phyloP scores from a whole-genome alignment of 2,113 vertebrate species.

The Nothobranchius furzeri region DNA sequence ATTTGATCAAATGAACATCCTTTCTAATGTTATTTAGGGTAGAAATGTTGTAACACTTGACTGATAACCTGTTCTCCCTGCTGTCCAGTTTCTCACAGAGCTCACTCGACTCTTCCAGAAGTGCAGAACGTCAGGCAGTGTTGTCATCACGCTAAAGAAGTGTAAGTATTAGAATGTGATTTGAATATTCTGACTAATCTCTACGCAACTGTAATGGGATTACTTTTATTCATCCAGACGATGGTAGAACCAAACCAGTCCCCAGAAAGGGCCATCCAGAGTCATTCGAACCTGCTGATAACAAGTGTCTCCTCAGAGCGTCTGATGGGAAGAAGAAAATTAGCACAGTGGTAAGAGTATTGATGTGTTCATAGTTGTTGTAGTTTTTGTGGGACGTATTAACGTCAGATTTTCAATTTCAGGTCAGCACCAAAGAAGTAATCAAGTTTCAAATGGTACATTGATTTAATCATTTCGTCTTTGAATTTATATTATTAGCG shows the following conservation, averaged over 20 bases:
- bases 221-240: conserved; percentile 79
- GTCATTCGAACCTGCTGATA: conserved; percentile 90
- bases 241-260: conserved; percentile 92
- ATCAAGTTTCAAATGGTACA: conserved; percentile 99
- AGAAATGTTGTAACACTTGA: too few relatives aligned
- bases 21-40: too few relatives aligned
- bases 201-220: neutral
- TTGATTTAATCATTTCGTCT: conserved; percentile 21
- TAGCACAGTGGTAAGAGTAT: conserved; percentile 92
- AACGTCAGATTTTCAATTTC: conserved; percentile 33
- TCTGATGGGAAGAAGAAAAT: conserved; percentile 98
- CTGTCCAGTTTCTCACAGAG: conserved; percentile 93
- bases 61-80: neutral
- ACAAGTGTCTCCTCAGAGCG: conserved; percentile 96
- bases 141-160: conserved; percentile 97
- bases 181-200: neutral
- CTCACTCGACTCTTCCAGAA: conserved; percentile 97
- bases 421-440: conserved; percentile 98
- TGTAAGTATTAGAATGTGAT: conserved; percentile 80
- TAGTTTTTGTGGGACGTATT: neutral
- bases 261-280: conserved; percentile 90
- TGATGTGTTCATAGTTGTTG: neutral
- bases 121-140: conserved; percentile 91
- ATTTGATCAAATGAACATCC: neutral
- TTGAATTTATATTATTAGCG: neutral